Evolutionary conservation across 2,797 vertebrate genomes (phyloP).

Genomic region (Delichon dasypus): DNA sequence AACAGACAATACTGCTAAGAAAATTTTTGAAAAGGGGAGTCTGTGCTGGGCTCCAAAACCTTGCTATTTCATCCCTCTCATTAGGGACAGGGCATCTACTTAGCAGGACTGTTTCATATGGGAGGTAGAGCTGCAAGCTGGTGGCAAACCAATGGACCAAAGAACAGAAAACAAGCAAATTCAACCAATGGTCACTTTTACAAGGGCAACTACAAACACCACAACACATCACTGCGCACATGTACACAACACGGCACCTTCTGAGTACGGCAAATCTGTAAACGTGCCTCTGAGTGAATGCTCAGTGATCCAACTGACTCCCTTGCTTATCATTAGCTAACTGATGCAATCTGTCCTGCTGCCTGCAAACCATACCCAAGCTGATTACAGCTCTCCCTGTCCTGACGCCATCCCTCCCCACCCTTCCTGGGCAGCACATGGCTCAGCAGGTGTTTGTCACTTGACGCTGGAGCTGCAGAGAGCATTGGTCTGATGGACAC

Average conservation of each 20-base stretch:
- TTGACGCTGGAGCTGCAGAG: background rate
- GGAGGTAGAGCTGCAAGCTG: background rate
- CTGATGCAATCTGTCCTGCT: background rate
- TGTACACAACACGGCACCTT: rapidly evolving
- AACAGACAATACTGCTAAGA: background rate
- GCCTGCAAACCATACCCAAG: background rate
- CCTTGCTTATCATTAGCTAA: background rate
- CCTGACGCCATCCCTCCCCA: background rate
- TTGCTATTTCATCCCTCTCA: background rate
- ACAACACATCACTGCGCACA: background rate
- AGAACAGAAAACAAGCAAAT: background rate
- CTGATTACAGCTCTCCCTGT: background rate
- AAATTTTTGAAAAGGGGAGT: background rate
- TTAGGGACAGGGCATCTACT: background rate
- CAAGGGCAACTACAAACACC: background rate
- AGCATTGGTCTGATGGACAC: rapidly evolving
- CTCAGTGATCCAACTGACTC: background rate
- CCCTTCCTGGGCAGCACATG: background rate
- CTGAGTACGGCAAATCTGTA: background rate
- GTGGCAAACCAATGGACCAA: background rate
- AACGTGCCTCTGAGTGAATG: background rate
- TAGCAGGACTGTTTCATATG: background rate
- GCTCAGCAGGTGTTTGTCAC: background rate
- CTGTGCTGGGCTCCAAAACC: background rate
- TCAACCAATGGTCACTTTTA: background rate